phyloP scores from a whole-genome alignment of 2,888 invertebrate species.

The Cordylochernes scorpioides region DNA sequence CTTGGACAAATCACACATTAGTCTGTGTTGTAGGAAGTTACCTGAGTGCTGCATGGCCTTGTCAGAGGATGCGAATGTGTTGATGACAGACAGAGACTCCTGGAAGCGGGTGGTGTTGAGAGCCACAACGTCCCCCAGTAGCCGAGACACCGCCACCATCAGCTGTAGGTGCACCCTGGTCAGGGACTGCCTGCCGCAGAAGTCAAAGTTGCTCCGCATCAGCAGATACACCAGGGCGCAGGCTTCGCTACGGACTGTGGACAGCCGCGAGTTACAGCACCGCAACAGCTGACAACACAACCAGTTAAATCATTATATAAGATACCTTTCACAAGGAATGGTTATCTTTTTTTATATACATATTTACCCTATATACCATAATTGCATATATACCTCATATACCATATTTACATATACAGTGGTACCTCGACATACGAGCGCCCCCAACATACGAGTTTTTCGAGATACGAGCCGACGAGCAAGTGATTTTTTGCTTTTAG shows the following conservation, averaged over 20 bases:
- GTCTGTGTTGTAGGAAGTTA: slow-evolving; percentile 18
- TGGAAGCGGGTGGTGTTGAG: slow-evolving; percentile 79
- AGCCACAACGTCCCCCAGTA: slow-evolving; percentile 66
- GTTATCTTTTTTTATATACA: too few species aligned
- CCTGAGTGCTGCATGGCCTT: slow-evolving; percentile 80
- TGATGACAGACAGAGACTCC: slow-evolving; percentile 68
- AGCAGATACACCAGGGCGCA: slow-evolving; percentile 68
- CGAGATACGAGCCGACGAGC: too few species aligned
- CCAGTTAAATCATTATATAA: too few species aligned
- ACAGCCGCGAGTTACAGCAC: slow-evolving; percentile 59
- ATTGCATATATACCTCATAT: neutral
- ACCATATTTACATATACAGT: neutral
- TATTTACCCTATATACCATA: too few species aligned
- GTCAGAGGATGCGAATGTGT: slow-evolving; percentile 71
- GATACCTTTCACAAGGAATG: too few species aligned
- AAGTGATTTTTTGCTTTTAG: too few species aligned
- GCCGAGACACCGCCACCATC: slow-evolving; percentile 77
- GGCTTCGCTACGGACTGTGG: slow-evolving; percentile 59
- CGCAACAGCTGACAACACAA: slow-evolving; percentile 28
- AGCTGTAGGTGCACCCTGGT: slow-evolving; percentile 54
- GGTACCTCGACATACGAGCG: too few species aligned
- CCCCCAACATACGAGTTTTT: too few species aligned
- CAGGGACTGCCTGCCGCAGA: slow-evolving; percentile 48
- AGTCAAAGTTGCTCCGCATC: slow-evolving; percentile 82
- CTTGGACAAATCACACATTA: too few species aligned